phyloP scores from a whole-genome alignment of 1,140 invertebrate species.

The Plectrocnemia conspersa region DNA sequence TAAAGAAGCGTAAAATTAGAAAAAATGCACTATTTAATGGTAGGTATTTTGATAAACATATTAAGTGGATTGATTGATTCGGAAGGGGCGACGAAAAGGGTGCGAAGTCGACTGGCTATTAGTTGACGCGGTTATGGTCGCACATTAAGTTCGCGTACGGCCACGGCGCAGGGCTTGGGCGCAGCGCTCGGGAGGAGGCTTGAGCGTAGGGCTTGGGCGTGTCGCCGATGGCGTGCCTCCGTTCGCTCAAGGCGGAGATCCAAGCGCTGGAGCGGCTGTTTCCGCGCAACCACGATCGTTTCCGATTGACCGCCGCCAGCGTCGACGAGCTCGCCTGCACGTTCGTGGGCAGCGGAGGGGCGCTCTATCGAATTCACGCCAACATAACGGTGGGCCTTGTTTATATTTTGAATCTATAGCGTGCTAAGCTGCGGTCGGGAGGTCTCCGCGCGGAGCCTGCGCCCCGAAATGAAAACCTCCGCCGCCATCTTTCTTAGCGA shows the following conservation, averaged over 20 bases:
- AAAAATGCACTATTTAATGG: too few species aligned
- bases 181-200: constrained; percentile 46
- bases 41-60: too few species aligned
- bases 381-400: constrained; percentile 94
- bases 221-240: constrained; percentile 87
- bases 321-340: constrained; percentile 96
- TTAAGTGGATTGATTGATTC: background rate
- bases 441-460: too few species aligned
- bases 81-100: background rate
- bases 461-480: too few species aligned
- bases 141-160: too few species aligned
- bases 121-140: background rate
- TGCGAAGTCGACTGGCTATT: background rate
- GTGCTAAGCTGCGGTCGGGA: too few species aligned
- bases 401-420: too few species aligned
- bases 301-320: constrained; percentile 95
- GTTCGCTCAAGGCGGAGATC: constrained; percentile 96
- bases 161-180: background rate
- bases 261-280: constrained; percentile 92
- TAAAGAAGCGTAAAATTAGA: too few species aligned
- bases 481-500: too few species aligned
- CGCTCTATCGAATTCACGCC: constrained; percentile 94
- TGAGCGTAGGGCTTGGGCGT: constrained; percentile 38
- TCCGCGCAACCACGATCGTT: constrained; percentile 92
- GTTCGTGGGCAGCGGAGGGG: constrained; percentile 91